These are phyloP conservation scores for Acronicta leporina DNA, from an alignment of 2,888 invertebrate species.

Conservation along the genomic window DNA sequence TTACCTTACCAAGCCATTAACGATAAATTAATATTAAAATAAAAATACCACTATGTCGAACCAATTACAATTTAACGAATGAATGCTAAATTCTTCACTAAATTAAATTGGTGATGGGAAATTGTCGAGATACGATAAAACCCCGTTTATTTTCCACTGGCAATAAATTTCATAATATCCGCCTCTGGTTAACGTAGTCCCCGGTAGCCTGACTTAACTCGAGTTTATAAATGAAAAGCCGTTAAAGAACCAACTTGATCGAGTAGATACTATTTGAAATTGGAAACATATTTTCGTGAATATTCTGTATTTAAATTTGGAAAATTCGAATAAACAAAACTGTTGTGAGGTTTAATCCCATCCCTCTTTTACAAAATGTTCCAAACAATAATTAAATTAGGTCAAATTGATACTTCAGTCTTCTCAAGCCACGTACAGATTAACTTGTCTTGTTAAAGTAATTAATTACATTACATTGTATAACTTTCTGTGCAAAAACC, in stretches of 20 bases:
- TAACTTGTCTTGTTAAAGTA: conserved; percentile 16
- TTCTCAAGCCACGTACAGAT: conserved; percentile 4
- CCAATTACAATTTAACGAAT: conserved; percentile 40
- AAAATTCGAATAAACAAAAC: conserved; percentile 19
- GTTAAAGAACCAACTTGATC: conserved; percentile 41
- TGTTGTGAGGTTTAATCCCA: conserved; percentile 16
- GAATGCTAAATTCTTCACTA: conserved; percentile 38
- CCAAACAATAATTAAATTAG: conserved; percentile 22
- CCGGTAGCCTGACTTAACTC: conserved; percentile 48
- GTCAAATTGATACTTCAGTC: conserved; percentile 21
- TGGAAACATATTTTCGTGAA: conserved; percentile 21
- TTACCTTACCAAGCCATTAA: conserved; percentile 5
- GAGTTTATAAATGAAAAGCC: conserved; percentile 54
- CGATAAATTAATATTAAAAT: conserved; percentile 14
- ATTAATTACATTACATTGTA: conserved; percentile 4
- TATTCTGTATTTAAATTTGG: conserved; percentile 17
- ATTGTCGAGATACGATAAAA: conserved; percentile 54
- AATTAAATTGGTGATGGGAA: conserved; percentile 48
- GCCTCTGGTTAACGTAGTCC: conserved; percentile 54
- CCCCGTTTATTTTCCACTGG: conserved; percentile 60
- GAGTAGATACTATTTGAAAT: conserved; percentile 23
- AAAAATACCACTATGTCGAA: conserved; percentile 13
- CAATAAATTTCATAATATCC: conserved; percentile 68
- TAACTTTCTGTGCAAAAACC: background rate
- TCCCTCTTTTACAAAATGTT: conserved; percentile 3